These are phyloP conservation scores for Cranoglanis bouderius DNA, from an alignment of 2,113 vertebrate genomes.

Conservation along the genomic window DNA sequence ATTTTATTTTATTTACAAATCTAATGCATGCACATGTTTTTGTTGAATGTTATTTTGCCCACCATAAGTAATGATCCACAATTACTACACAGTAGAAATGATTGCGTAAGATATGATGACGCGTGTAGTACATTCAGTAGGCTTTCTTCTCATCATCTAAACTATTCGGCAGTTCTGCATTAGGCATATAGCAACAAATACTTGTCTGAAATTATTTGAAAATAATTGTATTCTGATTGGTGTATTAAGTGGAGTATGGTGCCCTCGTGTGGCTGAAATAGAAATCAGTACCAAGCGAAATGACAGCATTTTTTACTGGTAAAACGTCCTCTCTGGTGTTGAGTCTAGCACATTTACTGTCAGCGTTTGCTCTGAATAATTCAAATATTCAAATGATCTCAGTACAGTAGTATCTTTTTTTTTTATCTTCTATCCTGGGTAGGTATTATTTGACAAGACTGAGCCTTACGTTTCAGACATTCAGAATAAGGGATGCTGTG, in stretches of 20 bases:
- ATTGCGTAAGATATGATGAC: not conserved
- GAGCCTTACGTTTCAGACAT: not conserved
- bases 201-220: not conserved
- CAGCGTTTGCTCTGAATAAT: not conserved
- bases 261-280: slow-evolving; percentile 64
- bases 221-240: not conserved
- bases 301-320: not conserved
- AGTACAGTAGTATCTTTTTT: not conserved
- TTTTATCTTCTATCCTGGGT: not conserved
- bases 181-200: not conserved
- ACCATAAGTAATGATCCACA: not conserved
- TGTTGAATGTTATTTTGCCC: not conserved
- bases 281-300: not conserved
- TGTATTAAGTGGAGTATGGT: slow-evolving; percentile 70
- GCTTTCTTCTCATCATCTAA: not conserved
- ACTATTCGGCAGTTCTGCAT: not conserved
- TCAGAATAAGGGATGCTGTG: not conserved
- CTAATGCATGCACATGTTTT: not conserved
- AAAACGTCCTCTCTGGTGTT: not conserved
- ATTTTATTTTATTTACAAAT: not conserved
- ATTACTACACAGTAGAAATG: not conserved
- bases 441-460: not conserved
- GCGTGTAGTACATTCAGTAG: not conserved
- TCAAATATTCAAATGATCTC: not conserved
- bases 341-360: not conserved